These are phyloP conservation scores for Zaprionus africanus DNA, from an alignment of 1,140 invertebrate genomes.

Conservation along the genomic window DNA sequence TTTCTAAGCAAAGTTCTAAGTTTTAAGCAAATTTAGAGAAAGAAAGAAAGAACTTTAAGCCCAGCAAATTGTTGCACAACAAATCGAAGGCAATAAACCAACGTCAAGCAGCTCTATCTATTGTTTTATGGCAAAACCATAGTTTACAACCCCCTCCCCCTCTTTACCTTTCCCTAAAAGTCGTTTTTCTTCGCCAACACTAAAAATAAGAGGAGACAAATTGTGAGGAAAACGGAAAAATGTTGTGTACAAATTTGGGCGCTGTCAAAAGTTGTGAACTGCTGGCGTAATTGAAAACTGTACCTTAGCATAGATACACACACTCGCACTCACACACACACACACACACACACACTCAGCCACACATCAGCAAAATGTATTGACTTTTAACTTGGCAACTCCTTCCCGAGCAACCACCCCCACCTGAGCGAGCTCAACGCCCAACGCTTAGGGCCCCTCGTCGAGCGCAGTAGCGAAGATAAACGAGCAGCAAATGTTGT, in stretches of 20 bases:
- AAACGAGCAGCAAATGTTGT: conserved; percentile 28
- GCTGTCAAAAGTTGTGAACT: conserved; percentile 69
- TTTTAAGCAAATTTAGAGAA: too few species aligned
- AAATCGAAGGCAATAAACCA: background rate
- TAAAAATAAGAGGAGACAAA: conserved; percentile 13
- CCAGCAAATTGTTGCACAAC: background rate
- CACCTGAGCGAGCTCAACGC: conserved; percentile 3
- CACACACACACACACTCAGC: conserved; percentile 17
- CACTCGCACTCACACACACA: conserved; percentile 16
- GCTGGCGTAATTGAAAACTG: conserved; percentile 75
- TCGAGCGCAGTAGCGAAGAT: conserved; percentile 45
- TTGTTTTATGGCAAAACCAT: conserved; percentile 3
- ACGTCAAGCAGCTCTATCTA: background rate
- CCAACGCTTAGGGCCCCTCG: conserved; percentile 37
- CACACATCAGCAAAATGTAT: conserved; percentile 72
- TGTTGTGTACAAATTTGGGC: conserved; percentile 30
- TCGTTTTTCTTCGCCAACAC: background rate
- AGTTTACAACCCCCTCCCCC: background rate
- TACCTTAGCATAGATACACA: conserved; percentile 51
- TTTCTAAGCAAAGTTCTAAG: too few species aligned
- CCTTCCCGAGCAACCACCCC: conserved; percentile 26
- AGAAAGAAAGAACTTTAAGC: too few species aligned
- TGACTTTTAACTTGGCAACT: conserved; percentile 73
- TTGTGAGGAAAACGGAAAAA: conserved; percentile 25
- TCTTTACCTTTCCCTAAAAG: background rate